Evolutionary conservation across 2,888 invertebrate genomes (phyloP).

Genomic region (Euspilapteryx auroguttella): DNA sequence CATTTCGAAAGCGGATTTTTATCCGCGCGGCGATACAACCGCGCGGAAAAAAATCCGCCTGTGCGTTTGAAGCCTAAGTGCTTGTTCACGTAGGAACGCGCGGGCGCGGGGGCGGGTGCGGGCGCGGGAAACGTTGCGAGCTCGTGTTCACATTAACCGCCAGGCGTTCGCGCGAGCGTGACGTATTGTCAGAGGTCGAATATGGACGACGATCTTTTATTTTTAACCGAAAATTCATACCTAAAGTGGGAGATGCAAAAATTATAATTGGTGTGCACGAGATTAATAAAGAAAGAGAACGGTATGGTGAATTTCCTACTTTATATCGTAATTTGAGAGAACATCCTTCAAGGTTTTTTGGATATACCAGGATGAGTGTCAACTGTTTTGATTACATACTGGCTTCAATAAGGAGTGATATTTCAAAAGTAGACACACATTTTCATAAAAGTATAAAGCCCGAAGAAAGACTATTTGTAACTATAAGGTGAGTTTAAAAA

Average conservation of each 20-base stretch:
- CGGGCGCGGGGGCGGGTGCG: slow-evolving; percentile 2
- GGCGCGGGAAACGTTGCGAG: slow-evolving; percentile 2
- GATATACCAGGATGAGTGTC: slow-evolving; percentile 11
- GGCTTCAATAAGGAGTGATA: slow-evolving; percentile 12
- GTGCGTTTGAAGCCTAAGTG: slow-evolving; percentile 2
- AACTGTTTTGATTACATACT: slow-evolving; percentile 11
- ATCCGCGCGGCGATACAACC: too few species aligned
- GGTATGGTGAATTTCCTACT: too few species aligned
- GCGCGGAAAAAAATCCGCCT: too few species aligned
- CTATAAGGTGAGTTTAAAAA: slow-evolving; percentile 8
- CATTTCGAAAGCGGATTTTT: too few species aligned
- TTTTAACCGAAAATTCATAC: too few species aligned
- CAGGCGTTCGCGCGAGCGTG: slow-evolving; percentile 11
- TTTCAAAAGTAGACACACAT: slow-evolving; percentile 11
- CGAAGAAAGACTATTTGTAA: slow-evolving; percentile 11
- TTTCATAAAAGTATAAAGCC: slow-evolving; percentile 10
- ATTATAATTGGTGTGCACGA: too few species aligned
- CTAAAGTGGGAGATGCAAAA: too few species aligned
- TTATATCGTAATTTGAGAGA: slow-evolving; percentile 11
- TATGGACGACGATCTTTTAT: too few species aligned
- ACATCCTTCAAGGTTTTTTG: slow-evolving; percentile 11
- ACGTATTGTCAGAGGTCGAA: too few species aligned
- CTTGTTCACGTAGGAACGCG: slow-evolving; percentile 5
- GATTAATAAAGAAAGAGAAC: too few species aligned
- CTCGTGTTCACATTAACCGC: slow-evolving; percentile 6